phyloP scores from a whole-genome alignment of 64 coral and sea anemone species.

The Montipora sp. region DNA sequence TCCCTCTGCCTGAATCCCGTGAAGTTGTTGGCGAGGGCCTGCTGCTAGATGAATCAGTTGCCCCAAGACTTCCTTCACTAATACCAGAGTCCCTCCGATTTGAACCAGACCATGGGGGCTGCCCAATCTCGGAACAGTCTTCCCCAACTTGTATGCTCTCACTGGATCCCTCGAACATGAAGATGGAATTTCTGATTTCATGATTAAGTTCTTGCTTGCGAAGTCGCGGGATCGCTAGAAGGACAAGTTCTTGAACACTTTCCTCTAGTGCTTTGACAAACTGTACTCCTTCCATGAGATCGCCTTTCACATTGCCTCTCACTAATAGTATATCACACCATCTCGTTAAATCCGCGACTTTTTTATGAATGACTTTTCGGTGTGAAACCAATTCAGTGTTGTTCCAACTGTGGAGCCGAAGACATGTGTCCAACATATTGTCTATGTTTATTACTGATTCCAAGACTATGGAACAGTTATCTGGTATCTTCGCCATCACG shows the following conservation, averaged over 20 bases:
- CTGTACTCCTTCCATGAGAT: slow-evolving; percentile 83
- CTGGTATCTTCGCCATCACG: slow-evolving; percentile 93
- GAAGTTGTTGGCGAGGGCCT: slow-evolving; percentile 58
- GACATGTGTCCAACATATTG: slow-evolving; percentile 86
- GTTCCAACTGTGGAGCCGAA: slow-evolving; percentile 77
- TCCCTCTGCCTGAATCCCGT: slow-evolving; percentile 85
- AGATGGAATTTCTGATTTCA: slow-evolving; percentile 98
- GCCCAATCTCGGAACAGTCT: slow-evolving; percentile 34
- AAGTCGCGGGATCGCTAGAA: slow-evolving; percentile 76
- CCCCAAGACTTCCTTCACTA: slow-evolving; percentile 84
- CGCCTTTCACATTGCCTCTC: slow-evolving; percentile 73
- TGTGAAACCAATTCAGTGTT: slow-evolving; percentile 68
- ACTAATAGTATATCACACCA: slow-evolving; percentile 92
- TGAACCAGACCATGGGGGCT: not conserved
- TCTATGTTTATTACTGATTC: slow-evolving; percentile 97
- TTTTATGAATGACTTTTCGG: slow-evolving; percentile 83
- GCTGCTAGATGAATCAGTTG: slow-evolving; percentile 63
- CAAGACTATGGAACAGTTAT: slow-evolving; percentile 87
- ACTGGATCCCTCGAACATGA: slow-evolving; percentile 87
- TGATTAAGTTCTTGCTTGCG: slow-evolving; percentile 87
- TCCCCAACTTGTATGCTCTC: slow-evolving; percentile 69
- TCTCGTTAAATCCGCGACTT: slow-evolving; percentile 78
- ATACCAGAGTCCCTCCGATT: slow-evolving; percentile 94
- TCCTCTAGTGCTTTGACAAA: slow-evolving; percentile 74
- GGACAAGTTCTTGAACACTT: slow-evolving; percentile 84